Percentiles rank a stretch among this genome's conserved stretches.
Evolutionary conservation across 2,113 vertebrate genomes (phyloP).

Genomic region (Pimephales promelas): DNA sequence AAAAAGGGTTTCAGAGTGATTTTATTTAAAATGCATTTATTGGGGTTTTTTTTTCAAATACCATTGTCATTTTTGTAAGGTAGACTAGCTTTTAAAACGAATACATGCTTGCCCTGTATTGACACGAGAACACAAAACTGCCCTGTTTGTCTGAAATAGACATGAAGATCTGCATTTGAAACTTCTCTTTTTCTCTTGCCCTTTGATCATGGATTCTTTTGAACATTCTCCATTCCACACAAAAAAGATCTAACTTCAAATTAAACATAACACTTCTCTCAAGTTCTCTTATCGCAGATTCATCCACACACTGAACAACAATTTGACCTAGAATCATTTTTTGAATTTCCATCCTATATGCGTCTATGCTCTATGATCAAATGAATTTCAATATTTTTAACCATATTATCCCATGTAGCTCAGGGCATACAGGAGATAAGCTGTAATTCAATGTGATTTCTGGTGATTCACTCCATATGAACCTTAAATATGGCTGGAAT

Average conservation of each 20-base stretch:
- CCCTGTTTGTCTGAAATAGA: conserved; percentile 21
- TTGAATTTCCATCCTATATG: neutral
- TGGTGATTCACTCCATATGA: neutral
- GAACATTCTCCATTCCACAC: conserved; percentile 18
- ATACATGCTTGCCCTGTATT: neutral
- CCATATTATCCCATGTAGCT: neutral
- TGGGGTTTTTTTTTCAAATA: too few relatives aligned
- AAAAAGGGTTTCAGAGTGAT: neutral
- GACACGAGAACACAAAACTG: neutral
- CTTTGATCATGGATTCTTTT: conserved; percentile 42
- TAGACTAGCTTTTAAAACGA: neutral
- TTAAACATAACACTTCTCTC: conserved; percentile 18
- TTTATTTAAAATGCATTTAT: neutral
- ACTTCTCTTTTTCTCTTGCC: neutral
- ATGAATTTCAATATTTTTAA: neutral
- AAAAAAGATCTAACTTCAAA: conserved; percentile 19
- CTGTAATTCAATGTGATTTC: neutral
- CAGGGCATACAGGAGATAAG: neutral
- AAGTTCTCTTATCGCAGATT: neutral
- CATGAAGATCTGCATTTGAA: conserved; percentile 23
- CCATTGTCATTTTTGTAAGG: neutral
- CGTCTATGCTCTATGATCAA: neutral
- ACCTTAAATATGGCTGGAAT: neutral
- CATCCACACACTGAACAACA: neutral
- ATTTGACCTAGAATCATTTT: neutral